A percentile compares a stretch with the other conserved stretches of the same genome.
These are phyloP conservation scores for Stegodyphus dumicola DNA, from an alignment of 1,140 invertebrate genomes.

Conservation along the genomic window DNA sequence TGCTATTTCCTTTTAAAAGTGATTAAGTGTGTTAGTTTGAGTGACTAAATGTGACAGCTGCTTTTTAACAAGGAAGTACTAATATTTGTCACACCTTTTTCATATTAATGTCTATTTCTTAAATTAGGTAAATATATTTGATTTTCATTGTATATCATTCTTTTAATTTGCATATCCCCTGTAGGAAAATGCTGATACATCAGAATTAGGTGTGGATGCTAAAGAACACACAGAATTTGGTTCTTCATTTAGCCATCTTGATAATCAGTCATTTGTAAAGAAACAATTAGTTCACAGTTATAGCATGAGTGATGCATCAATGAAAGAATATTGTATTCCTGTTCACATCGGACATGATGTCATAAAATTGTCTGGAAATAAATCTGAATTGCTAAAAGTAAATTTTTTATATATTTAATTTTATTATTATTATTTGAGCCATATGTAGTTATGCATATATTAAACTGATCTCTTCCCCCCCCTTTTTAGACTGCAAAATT, in stretches of 20 bases:
- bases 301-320: slow-evolving; percentile 83
- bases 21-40: too few relatives aligned
- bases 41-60: too few relatives aligned
- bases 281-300: slow-evolving; percentile 77
- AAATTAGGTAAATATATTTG: too few relatives aligned
- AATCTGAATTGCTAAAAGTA: slow-evolving; percentile 45
- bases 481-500: slow-evolving; percentile 81
- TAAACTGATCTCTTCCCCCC: neutral
- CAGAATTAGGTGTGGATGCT: neutral
- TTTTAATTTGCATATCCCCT: neutral
- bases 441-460: neutral
- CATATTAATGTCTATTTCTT: too few relatives aligned
- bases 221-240: slow-evolving; percentile 10
- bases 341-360: slow-evolving; percentile 82
- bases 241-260: slow-evolving; percentile 1
- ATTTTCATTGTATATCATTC: too few relatives aligned
- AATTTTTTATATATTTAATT: slow-evolving; percentile 44
- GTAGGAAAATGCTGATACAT: slow-evolving; percentile 30
- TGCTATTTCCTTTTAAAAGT: too few relatives aligned
- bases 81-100: too few relatives aligned
- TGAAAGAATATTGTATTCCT: slow-evolving; percentile 88
- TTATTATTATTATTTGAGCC: neutral
- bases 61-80: too few relatives aligned
- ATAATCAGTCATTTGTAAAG: slow-evolving; percentile 39
- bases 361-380: slow-evolving; percentile 70